These are phyloP conservation scores for Etia nguti DNA, from an alignment of 2,113 vertebrate genomes.

Conservation along the genomic window DNA sequence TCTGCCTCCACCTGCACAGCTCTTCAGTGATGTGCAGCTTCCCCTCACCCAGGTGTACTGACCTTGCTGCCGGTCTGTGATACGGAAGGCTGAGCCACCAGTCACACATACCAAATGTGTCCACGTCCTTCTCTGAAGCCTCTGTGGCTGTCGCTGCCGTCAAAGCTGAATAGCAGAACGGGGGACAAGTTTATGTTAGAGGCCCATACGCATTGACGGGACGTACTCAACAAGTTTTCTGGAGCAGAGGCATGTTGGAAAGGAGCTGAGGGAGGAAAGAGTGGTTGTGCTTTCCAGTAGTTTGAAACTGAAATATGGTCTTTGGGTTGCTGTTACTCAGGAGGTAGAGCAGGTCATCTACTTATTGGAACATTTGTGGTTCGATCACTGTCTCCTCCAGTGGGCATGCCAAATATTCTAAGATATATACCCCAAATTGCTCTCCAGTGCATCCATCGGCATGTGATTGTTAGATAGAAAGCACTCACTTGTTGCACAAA, in stretches of 20 bases:
- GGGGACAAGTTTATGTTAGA: not conserved
- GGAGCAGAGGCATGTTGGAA: not conserved
- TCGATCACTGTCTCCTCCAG: not conserved
- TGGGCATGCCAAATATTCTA: not conserved
- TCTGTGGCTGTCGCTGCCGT: not conserved
- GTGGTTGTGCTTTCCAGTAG: not conserved
- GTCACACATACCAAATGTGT: constrained; percentile 19
- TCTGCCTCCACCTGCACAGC: not conserved
- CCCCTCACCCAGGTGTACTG: constrained; percentile 6
- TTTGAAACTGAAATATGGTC: not conserved
- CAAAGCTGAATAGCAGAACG: not conserved
- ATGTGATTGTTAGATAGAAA: not conserved
- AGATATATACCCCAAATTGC: not conserved
- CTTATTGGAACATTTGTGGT: not conserved
- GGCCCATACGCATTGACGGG: not conserved
- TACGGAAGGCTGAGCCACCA: constrained; percentile 18
- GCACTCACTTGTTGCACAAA: not conserved
- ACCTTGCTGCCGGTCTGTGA: constrained; percentile 11
- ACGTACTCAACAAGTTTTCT: not conserved
- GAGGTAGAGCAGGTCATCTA: not conserved
- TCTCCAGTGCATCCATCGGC: not conserved
- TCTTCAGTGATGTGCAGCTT: not conserved
- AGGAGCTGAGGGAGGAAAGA: not conserved
- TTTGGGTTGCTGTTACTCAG: not conserved
- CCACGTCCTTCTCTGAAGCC: not conserved